phyloP scores from a whole-genome alignment of 2,888 invertebrate genomes.

The Dilophus febrilis region DNA sequence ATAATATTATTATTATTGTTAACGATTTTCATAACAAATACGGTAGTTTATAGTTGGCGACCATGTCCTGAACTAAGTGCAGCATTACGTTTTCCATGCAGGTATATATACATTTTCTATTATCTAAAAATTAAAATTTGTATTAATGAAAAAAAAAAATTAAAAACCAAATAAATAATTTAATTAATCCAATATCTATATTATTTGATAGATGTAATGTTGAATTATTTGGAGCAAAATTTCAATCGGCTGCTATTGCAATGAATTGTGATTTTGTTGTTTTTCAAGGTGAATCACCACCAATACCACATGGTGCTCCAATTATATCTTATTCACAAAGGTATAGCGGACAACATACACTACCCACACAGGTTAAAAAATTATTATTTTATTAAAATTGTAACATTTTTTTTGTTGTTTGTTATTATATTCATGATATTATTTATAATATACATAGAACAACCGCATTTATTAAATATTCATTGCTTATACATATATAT shows the following conservation, averaged over 20 bases:
- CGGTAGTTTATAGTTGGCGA: slow-evolving; percentile 35
- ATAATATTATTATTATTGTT: no score
- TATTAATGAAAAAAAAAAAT: slow-evolving; percentile 7
- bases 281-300: slow-evolving; percentile 60
- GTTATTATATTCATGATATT: no score
- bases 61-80: slow-evolving; percentile 64
- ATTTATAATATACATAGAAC: no score
- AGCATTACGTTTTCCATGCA: slow-evolving; percentile 59
- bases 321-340: slow-evolving; percentile 64
- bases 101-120: slow-evolving; percentile 27
- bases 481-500: no score
- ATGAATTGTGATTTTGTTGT: slow-evolving; percentile 74
- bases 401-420: no score
- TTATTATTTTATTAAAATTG: no score
- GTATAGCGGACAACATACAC: slow-evolving; percentile 60
- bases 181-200: no score
- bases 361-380: slow-evolving; percentile 60
- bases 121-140: no score
- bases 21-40: background rate
- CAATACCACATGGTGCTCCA: slow-evolving; percentile 61
- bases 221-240: slow-evolving; percentile 33
- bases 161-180: background rate
- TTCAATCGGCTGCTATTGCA: slow-evolving; percentile 37
- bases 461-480: no score
- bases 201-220: slow-evolving; percentile 35